Base-by-base conservation (phyloP, 2,797 vertebrate species). In the Zenarchopterus dispar region DNA sequence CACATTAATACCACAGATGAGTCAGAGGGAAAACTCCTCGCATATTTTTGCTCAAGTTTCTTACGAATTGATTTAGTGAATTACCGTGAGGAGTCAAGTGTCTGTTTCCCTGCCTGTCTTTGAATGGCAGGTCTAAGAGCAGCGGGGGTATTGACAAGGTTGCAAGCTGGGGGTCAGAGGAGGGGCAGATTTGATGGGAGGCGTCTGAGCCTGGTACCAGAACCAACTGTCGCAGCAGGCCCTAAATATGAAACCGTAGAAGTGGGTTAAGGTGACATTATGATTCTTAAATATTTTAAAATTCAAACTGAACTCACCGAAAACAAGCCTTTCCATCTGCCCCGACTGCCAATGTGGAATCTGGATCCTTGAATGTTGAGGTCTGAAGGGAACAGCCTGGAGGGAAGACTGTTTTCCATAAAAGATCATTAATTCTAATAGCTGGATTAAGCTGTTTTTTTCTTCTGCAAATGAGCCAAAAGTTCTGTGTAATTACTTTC, bases 191-290 rank as follows among this genome's bases (percentile, higher is more conserved):
- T 59, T 66, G 87, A 24, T 85, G 70, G 5, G 93, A 93, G 60
- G 95, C 96, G 0, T 98, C 97, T 0, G 91, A 93, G 73, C 96
- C 96, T 0, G 97, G 95, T 65, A 97, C 88, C 80, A 99, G 88
- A 56, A 98, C 95, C 21, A 99, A 93, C 89, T 99, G 97, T 45
- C 96, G 92, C 70, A 99, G 73, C 77, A 98, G 87, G 73, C 97
- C 97, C 97, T 99, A 87, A 19, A 23, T 28, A 60, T 5, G 22
- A 41, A 5, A 54, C n/a, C 51, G 36, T 21, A 62, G 33, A 19
- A 16, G 39, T 28, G 2, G 1, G 62, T 0, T 13, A 0, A 6
- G 11, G 15, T 26, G 2, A 48, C 39, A 41, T 9, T 8, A 19
- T 41, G 46, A 42, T 33, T 3, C 2, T 26, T 17, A 24, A 18